Evolutionary conservation across 2,797 vertebrate genomes (phyloP), one percentile per base, ranked within the genome.

Genomic region (Sylvilagus floridanus): DNA sequence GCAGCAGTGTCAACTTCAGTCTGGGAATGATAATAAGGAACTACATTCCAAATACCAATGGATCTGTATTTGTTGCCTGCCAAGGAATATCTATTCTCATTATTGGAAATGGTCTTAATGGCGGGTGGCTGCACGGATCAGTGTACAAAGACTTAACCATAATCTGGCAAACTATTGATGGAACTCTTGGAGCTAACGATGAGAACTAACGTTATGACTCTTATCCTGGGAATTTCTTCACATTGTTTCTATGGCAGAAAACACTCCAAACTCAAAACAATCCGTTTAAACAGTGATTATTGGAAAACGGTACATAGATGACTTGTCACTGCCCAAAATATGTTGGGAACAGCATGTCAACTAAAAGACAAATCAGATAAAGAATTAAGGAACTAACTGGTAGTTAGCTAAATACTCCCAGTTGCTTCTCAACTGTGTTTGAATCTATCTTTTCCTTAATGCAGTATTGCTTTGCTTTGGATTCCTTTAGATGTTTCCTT

Each of bases 201-300:
- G n/a, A 85, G 65, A 79, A 54, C 57, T 92, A 75, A 83, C 19
- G 28, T 68, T 82, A 37, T 54, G 32, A 90, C 52, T 79, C 72
- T 84, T 50, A 24, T 75, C 84, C n/a, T 42, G 81, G 94, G 77
- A 88, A 84, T 91, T 63, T 86, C 75, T 82, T 94, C 84, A 60
- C 66, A 42, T 76, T 60, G 96, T 96, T 95, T 94, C 96, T 94
- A 97, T 93, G 91, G 89, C 47, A 95, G 84, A 88, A 88, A 32
- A 30, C 35, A 82, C 81, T 95, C 89, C 66, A 68, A 91, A 94
- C 68, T 88, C 77, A 95, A 95, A 96, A 95, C 96, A 94, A 86
- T 78, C 68, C 11, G 32, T 30, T 79, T 73, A 90, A 95, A 88
- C 30, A 88, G 77, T 63, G 52, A 82, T 86, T 96, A 79, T 9